Evolutionary conservation across 2,888 invertebrate genomes (phyloP).

Genomic region (Litoditis marina): DNA sequence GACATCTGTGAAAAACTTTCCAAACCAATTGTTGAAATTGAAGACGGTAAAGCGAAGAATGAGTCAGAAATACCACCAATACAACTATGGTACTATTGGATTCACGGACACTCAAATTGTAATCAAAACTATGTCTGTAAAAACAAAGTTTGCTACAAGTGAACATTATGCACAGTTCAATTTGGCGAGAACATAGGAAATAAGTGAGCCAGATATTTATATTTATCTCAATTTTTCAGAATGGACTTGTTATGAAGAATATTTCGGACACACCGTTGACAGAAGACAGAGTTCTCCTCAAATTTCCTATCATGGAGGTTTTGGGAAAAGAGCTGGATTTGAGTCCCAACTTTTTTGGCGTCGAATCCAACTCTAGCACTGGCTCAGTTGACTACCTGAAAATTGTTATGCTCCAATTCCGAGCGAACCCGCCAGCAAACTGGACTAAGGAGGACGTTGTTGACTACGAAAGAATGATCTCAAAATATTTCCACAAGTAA

Average conservation of each 20-base stretch:
- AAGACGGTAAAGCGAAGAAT: too few species aligned
- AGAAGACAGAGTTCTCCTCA: constrained; percentile 35
- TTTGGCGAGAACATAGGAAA: too few species aligned
- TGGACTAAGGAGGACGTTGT: constrained; percentile 48
- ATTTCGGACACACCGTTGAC: constrained; percentile 9
- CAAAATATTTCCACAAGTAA: constrained; percentile 47
- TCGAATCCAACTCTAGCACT: constrained; percentile 25
- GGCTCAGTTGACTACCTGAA: constrained; percentile 38
- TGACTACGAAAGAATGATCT: constrained; percentile 43
- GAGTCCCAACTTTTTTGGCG: constrained; percentile 56
- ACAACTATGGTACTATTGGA: too few species aligned
- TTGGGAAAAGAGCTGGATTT: constrained; percentile 53
- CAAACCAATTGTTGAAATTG: too few species aligned
- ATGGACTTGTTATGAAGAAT: constrained; percentile 37
- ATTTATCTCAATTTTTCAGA: constrained; percentile 41
- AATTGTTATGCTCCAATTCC: constrained; percentile 47
- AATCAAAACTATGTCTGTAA: too few species aligned
- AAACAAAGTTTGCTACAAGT: too few species aligned
- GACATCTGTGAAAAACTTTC: too few species aligned
- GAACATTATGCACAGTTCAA: too few species aligned
- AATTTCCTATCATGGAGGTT: constrained; percentile 53
- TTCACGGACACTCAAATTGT: too few species aligned
- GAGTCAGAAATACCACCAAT: too few species aligned
- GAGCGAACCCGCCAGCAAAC: constrained; percentile 46
- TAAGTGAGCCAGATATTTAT: too few species aligned